Percentiles rank a stretch among this genome's conserved stretches.
Conservation (phyloP, 2,797 vertebrate genomes). For the Ctenosaura bakeri region DNA sequence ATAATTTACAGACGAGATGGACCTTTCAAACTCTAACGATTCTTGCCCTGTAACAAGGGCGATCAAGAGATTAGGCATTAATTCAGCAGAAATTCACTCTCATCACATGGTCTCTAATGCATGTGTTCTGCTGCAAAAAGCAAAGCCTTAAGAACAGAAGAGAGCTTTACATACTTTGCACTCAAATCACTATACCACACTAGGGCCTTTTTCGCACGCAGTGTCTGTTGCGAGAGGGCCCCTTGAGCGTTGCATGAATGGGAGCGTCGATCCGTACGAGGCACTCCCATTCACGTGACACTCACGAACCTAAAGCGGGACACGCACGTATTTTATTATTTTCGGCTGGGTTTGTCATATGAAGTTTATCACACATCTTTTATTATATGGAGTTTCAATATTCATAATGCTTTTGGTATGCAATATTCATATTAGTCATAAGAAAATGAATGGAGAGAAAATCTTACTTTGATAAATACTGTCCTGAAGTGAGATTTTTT, state of each 20-base stretch:
- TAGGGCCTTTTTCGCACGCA: no score
- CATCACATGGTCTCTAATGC: conserved; percentile 44
- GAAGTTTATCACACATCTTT: no score
- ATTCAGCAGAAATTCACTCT: conserved; percentile 47
- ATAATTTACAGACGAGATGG: conserved; percentile 62
- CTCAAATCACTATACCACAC: no score
- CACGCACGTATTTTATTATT: no score
- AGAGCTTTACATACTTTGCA: conserved; percentile 6
- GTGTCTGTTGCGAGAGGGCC: no score
- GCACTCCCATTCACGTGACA: no score
- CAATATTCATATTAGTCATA: background rate
- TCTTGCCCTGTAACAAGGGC: conserved; percentile 49
- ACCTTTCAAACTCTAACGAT: conserved; percentile 63
- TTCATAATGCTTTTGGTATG: background rate
- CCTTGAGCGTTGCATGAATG: no score
- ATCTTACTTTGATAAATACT: conserved; percentile 94
- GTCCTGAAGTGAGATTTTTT: conserved; percentile 90
- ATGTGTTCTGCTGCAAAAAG: conserved; percentile 38
- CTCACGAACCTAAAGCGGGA: no score
- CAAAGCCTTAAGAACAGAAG: conserved; percentile 1
- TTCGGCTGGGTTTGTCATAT: no score
- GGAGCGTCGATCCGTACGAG: no score
- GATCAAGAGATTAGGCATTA: conserved; percentile 45
- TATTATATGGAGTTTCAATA: conserved; percentile 21
- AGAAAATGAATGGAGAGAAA: background rate